phyloP scores from a whole-genome alignment of 37 sponge, comb jelly and placozoan species.

The Aplysina aerophoba region DNA sequence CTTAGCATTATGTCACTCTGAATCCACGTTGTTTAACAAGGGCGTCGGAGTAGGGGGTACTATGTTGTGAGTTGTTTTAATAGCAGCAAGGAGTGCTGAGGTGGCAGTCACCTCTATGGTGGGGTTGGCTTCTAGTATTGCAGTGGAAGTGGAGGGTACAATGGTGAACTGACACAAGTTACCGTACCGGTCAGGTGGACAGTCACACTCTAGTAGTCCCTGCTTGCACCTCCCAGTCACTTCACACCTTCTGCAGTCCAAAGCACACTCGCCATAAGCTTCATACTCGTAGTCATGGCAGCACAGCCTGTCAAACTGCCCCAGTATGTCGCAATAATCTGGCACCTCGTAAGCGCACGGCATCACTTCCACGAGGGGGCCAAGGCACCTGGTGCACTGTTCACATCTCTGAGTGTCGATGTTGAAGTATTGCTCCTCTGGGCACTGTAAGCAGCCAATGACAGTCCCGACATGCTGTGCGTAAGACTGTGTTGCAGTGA shows the following conservation, averaged over 20 bases:
- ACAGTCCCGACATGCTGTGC: neutral
- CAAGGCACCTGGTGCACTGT: neutral
- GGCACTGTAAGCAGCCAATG: neutral
- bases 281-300: constrained; percentile 4
- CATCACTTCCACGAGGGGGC: neutral
- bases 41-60: no score
- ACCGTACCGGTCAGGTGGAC: neutral
- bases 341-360: neutral
- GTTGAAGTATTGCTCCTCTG: constrained; percentile 1
- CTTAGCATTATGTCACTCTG: neutral
- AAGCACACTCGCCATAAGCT: neutral
- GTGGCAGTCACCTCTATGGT: neutral
- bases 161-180: neutral
- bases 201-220: neutral
- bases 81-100: no score
- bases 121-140: neutral
- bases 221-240: neutral
- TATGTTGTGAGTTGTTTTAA: no score
- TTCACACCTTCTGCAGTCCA: neutral
- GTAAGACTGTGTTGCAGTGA: no score
- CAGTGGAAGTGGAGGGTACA: neutral
- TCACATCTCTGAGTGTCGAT: neutral
- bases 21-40: no score
- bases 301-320: constrained; percentile 5
- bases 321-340: neutral